Conservation (phyloP, 2,113 vertebrate species). For the Oncorhynchus mykiss region DNA sequence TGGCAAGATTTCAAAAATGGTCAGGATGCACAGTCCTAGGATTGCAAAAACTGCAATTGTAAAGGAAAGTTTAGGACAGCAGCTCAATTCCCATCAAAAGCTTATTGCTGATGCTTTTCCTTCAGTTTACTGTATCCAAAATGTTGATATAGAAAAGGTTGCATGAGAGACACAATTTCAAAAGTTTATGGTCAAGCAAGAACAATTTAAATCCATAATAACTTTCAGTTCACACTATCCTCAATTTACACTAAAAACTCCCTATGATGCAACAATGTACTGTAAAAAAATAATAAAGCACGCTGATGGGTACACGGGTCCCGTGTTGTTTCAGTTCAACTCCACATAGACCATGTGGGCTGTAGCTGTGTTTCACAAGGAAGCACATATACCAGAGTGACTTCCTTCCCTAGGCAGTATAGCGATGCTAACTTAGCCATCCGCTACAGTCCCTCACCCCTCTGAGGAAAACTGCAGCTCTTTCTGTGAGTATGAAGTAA, state of each 20-base stretch:
- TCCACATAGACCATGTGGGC: constrained; percentile 52
- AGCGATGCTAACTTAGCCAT: too few species aligned
- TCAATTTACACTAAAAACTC: not conserved
- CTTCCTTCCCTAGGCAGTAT: not conserved
- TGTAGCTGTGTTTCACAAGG: not conserved
- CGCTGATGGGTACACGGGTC: not conserved
- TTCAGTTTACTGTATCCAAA: too few species aligned
- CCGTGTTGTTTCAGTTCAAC: constrained; percentile 33
- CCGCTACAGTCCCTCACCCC: not conserved
- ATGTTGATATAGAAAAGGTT: too few species aligned
- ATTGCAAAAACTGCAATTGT: too few species aligned
- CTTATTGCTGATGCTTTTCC: too few species aligned
- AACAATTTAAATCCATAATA: too few species aligned
- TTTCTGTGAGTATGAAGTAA: not conserved
- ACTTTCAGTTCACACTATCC: not conserved
- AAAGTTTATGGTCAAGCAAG: too few species aligned
- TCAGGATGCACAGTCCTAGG: too few species aligned
- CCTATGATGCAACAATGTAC: not conserved
- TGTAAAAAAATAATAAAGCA: not conserved
- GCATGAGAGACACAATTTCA: too few species aligned
- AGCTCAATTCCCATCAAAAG: too few species aligned
- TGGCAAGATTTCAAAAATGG: too few species aligned
- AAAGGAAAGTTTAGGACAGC: too few species aligned
- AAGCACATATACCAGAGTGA: not conserved
- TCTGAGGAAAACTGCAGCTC: not conserved